phyloP scores from a whole-genome alignment of 2,113 vertebrate species.

The Fukomys damarensis region DNA sequence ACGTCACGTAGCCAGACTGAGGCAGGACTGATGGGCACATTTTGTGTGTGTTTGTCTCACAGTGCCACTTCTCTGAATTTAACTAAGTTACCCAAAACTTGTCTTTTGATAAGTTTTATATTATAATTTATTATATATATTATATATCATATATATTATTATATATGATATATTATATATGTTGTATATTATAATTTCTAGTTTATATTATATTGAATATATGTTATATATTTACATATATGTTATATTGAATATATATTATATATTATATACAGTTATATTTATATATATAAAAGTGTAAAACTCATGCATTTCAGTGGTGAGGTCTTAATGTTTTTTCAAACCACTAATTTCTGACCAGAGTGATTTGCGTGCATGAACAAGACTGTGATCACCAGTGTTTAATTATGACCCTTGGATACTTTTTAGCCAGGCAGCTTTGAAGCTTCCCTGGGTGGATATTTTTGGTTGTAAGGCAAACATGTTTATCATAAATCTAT shows the following conservation, averaged over 20 bases:
- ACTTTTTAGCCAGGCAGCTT: neutral
- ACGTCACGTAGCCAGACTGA: neutral
- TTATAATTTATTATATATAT: too few species aligned
- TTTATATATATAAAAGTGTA: neutral
- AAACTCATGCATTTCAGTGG: neutral
- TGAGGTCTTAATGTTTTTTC: neutral
- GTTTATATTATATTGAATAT: too few species aligned
- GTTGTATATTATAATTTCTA: too few species aligned
- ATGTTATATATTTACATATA: too few species aligned
- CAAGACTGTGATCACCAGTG: neutral
- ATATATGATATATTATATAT: too few species aligned
- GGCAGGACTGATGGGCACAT: accelerated
- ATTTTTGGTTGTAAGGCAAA: neutral
- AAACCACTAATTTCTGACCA: neutral
- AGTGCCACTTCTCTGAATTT: neutral
- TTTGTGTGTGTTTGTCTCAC: neutral
- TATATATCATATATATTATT: too few species aligned
- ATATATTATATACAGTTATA: too few species aligned
- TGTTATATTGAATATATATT: too few species aligned
- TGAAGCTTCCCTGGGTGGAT: neutral
- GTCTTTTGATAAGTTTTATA: too few species aligned
- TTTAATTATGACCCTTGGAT: neutral
- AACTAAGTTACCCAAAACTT: neutral
- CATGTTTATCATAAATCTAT: constrained; percentile 9
- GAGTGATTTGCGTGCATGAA: neutral